Evolutionary conservation across 1,140 invertebrate genomes (phyloP), one percentile per base, ranked within the genome.

Genomic region (Drosophila parvula): DNA sequence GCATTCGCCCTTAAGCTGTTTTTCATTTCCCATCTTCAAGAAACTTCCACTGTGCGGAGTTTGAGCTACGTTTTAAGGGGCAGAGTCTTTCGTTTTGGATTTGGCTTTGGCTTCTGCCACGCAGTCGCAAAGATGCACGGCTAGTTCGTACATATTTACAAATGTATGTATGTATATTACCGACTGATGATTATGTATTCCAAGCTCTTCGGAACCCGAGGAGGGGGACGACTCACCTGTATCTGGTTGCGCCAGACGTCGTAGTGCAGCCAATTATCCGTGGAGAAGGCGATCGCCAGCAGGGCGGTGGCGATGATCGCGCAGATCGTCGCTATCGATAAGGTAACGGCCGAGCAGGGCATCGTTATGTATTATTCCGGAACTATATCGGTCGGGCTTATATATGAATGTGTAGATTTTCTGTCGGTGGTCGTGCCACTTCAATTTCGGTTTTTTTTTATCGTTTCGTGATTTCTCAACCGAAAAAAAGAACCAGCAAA

Each of bases 241-340:
- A 98, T 97, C 92, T 95, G 95, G 74, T 95, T 95, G 78, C 97
- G 94, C 92, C 97, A 96, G 68, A 98, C 97, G 93, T 97, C 96
- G 80, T 97, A 96, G 92, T 97, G 96, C 78, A 98, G 94, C 97
- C 97, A 98, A 93, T 98, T 98, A 93, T 98, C 97, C 91, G 97
- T 98, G 82, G 97, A 96, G 93, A 98, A 98, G 76, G 97, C 96
- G 91, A 98, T 98, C 67, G 97, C 96, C 85, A 98, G 94, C 81
- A 98, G 94, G 53, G 97, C 97, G 84, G 97, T 97, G 76, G 97
- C 96, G 81, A 98, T 96, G 90, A 98, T 98, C 84, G 97, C 97
- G 90, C 96, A 96, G 93, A 98, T 98, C 86, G 97, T 98, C 70
- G 97, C 97, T 93, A 98, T 95, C 91, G 97, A 98, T 90, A 98